Evolutionary conservation across 2,888 invertebrate species (phyloP).

Genomic region (Drosophila bunnanda): DNA sequence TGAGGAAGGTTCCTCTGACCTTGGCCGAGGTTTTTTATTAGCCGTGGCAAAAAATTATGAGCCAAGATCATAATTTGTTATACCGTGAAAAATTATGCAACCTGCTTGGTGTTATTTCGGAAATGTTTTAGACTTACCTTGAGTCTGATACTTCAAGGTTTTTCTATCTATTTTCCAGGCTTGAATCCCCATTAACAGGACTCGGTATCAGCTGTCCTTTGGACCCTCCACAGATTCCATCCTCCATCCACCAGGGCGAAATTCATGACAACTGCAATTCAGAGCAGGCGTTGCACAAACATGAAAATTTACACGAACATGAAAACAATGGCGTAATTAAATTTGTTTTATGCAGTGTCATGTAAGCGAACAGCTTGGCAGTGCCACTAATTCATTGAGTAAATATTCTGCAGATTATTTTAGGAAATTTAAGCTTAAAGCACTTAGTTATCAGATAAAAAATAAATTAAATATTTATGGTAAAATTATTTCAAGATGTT

Average conservation of each 20-base stretch:
- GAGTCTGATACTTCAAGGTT: slow-evolving; percentile 41
- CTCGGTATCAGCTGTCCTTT: slow-evolving; percentile 41
- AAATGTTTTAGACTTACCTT: slow-evolving; percentile 25
- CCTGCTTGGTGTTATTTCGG: slow-evolving; percentile 47
- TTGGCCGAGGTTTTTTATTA: slow-evolving; percentile 54
- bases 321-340: slow-evolving; percentile 46
- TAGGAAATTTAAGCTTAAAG: not conserved
- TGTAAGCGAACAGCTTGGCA: slow-evolving; percentile 5
- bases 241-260: slow-evolving; percentile 1
- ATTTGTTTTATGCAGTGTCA: slow-evolving; percentile 43
- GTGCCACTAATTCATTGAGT: slow-evolving; percentile 14
- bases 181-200: slow-evolving; percentile 12
- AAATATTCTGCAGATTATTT: not conserved
- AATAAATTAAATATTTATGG: not conserved
- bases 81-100: slow-evolving; percentile 50
- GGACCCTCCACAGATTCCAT: slow-evolving; percentile 48
- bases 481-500: rapidly evolving
- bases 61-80: slow-evolving; percentile 36
- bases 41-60: slow-evolving; percentile 61
- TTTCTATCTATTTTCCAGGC: not conserved
- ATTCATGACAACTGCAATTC: slow-evolving; percentile 33
- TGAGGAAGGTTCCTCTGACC: slow-evolving; percentile 59
- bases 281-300: slow-evolving; percentile 42
- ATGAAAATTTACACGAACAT: slow-evolving; percentile 50
- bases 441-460: not conserved